phyloP scores from a whole-genome alignment of 2,888 invertebrate species.

The Heliconius charithonia region DNA sequence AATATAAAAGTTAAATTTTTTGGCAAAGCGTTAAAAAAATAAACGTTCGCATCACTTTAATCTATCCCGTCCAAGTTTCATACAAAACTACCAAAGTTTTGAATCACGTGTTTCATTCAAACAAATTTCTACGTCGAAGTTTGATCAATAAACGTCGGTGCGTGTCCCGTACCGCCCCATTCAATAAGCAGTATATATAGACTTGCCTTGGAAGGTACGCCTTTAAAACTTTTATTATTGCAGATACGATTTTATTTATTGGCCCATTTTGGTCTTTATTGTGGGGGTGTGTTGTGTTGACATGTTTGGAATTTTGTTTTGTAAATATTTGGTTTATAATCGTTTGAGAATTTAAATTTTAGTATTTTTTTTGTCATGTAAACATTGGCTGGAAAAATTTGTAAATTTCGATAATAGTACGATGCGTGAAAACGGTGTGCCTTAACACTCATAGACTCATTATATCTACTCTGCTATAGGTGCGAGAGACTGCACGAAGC shows the following conservation, averaged over 20 bases:
- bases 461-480: not conserved
- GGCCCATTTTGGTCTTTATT: constrained; percentile 5
- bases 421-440: not conserved
- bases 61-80: not conserved
- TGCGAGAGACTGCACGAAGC: not conserved
- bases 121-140: constrained; percentile 37
- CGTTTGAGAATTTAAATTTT: not conserved
- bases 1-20: not conserved
- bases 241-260: constrained; percentile 34
- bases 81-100: not conserved
- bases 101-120: constrained; percentile 32
- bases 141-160: constrained; percentile 47
- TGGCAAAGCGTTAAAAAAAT: not conserved
- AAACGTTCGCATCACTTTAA: not conserved
- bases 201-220: not conserved
- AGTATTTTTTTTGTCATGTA: not conserved
- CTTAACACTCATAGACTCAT: not conserved
- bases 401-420: no score
- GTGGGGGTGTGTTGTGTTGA: constrained; percentile 20
- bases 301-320: not conserved
- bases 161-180: constrained; percentile 45
- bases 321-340: not conserved
- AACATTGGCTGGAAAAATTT: not conserved
- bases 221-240: constrained; percentile 18
- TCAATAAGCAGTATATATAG: constrained; percentile 25